These are phyloP conservation scores for Cydia fagiglandana DNA, from an alignment of 1,140 invertebrate genomes.

Conservation along the genomic window DNA sequence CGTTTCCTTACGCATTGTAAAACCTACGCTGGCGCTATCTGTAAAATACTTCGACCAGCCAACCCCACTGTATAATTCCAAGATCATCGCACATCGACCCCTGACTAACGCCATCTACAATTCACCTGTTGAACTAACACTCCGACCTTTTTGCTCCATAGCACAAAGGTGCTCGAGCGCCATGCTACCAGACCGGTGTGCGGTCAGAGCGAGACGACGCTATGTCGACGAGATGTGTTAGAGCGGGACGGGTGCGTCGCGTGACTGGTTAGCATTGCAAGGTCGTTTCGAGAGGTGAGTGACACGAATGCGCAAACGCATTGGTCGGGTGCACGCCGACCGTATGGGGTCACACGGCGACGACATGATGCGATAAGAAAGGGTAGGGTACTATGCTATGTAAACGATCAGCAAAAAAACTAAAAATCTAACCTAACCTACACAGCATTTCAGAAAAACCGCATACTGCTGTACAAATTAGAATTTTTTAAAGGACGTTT, in stretches of 20 bases:
- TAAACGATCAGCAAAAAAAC: too few species aligned
- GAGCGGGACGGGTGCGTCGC: conserved; percentile 43
- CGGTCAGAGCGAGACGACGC: conserved; percentile 37
- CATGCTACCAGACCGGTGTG: conserved; percentile 33
- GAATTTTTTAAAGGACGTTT: too few species aligned
- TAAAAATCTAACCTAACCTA: too few species aligned
- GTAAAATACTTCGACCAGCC: too few species aligned
- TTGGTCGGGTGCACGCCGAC: conserved; percentile 6
- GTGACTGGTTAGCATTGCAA: conserved; percentile 74
- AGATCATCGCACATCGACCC: not conserved
- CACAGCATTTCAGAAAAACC: too few species aligned
- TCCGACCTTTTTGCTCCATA: conserved; percentile 39
- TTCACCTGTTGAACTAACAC: conserved; percentile 34
- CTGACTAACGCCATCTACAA: conserved; percentile 41
- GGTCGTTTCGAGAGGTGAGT: conserved; percentile 65
- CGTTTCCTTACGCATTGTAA: too few species aligned
- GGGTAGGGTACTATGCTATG: too few species aligned
- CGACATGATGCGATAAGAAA: not conserved
- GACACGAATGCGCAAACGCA: conserved; percentile 47
- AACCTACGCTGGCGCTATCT: too few species aligned
- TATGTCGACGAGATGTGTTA: conserved; percentile 33
- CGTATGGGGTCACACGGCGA: not conserved
- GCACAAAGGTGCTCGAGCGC: conserved; percentile 32
- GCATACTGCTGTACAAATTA: too few species aligned
- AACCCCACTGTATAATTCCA: not conserved